Evolutionary conservation across 2,113 vertebrate species (phyloP), one percentile per base, ranked within the genome.

Genomic region (Myiozetetes cayanensis): DNA sequence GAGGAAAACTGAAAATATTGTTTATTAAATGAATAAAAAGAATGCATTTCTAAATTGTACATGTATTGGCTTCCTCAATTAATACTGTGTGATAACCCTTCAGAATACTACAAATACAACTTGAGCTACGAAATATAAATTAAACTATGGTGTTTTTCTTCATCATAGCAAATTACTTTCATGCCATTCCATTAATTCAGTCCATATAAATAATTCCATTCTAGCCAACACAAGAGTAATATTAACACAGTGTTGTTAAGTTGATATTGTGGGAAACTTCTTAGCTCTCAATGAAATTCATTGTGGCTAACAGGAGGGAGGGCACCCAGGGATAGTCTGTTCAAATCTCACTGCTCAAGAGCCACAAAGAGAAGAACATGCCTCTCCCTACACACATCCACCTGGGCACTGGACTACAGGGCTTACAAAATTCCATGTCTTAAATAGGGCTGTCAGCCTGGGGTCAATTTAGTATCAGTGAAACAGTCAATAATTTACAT

Each of bases 1-100:
- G 98, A 50, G 97, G 96, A 4, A 97, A 97, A 95, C 99, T 99
- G 95, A 96, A 58, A 94, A 67, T 68, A 79, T 43, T 33, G 31
- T 73, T 76, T 71, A 87, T 39, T 79, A 66, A 71, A 52, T 43
- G 81, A 92, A 77, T 49, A 68, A 83, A 92, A 93, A 68, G 1
- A 85, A 50, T 27, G 16, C 11, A 62, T 68, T 68, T 76, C 31
- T 79, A 88, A 78, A 67, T n/a, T 66, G 37, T 23, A 56, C 18
- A 85, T 49, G 8, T 44, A 85, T 59, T 83, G 85, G 44, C 12
- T 31, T 74, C 55, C 30, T 80, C 61, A 59, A 71, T 68, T 30
- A 87, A 27, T 33, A 76, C 8, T 10, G 23, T 61, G 8, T 35
- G 39, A 67, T 63, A 91, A 56, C 20, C 8, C 25, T 71, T 78